Conservation (phyloP, 2,113 vertebrate genomes). For the Peromyscus polionotus region DNA sequence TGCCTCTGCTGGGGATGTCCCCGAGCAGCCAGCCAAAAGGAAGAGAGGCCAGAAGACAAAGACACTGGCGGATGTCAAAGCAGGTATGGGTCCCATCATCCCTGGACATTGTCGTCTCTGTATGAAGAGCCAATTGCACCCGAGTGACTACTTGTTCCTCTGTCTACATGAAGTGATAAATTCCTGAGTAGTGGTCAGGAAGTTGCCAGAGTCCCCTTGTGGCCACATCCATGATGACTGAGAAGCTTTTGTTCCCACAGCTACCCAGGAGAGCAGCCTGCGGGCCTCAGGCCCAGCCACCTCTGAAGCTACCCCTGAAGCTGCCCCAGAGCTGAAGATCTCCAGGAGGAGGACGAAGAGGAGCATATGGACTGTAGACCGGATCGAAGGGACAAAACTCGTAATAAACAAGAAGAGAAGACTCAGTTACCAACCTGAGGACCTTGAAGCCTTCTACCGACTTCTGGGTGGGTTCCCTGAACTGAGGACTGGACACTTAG, state of each 20-base stretch:
- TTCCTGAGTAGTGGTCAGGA: not conserved
- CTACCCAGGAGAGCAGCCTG: not conserved
- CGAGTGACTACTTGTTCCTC: not conserved
- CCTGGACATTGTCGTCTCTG: not conserved
- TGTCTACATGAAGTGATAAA: not conserved
- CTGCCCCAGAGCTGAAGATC: not conserved
- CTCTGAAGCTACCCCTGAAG: not conserved
- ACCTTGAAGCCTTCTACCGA: constrained; percentile 74
- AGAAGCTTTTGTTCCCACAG: not conserved
- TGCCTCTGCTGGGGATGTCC: not conserved
- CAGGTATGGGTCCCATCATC: not conserved
- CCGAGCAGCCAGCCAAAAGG: constrained; percentile 17
- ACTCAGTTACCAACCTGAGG: constrained; percentile 64
- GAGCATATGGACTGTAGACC: constrained; percentile 42
- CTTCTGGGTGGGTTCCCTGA: constrained; percentile 54
- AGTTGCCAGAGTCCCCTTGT: not conserved
- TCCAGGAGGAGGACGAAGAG: not conserved
- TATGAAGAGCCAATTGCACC: not conserved
- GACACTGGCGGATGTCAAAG: not conserved
- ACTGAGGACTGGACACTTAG: not conserved
- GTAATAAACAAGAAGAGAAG: constrained; percentile 59
- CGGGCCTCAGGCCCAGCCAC: not conserved
- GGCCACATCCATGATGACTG: not conserved
- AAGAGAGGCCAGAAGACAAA: constrained; percentile 3
- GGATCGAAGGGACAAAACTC: constrained; percentile 61